phyloP scores from a whole-genome alignment of 37 sponge, comb jelly and placozoan species.

The Cliona cf. orientalis region DNA sequence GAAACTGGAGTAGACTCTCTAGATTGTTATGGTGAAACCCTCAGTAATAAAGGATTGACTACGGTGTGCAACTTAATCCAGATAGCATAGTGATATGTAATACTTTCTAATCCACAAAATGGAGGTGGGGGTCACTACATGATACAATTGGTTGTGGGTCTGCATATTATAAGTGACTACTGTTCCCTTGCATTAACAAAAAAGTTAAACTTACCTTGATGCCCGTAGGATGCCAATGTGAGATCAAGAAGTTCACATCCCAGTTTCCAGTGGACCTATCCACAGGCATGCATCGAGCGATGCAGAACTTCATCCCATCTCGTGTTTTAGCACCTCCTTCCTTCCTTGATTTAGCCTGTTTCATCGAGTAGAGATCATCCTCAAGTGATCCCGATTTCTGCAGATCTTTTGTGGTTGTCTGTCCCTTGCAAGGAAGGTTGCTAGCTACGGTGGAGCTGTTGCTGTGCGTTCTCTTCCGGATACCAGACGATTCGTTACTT shows the following conservation, averaged over 20 bases:
- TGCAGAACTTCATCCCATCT: constrained; percentile 62
- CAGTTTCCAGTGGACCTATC: constrained; percentile 7
- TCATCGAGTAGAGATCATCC: neutral
- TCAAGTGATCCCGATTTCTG: neutral
- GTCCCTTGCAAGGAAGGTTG: too few species aligned
- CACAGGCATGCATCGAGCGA: constrained; percentile 40
- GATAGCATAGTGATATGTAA: too few species aligned
- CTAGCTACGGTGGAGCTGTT: too few species aligned
- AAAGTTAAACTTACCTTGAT: constrained; percentile 38
- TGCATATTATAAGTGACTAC: neutral
- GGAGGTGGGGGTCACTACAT: too few species aligned
- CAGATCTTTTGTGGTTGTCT: neutral
- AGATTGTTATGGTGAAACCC: too few species aligned
- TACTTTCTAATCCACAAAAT: too few species aligned
- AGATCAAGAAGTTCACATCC: constrained; percentile 31
- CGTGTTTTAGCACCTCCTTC: neutral
- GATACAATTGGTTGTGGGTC: neutral
- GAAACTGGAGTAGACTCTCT: too few species aligned
- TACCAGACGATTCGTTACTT: neutral
- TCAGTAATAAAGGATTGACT: too few species aligned
- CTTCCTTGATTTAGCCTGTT: neutral
- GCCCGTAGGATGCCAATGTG: constrained; percentile 33
- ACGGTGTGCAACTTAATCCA: too few species aligned
- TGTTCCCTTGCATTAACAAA: neutral
- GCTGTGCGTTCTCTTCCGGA: neutral